These are phyloP conservation scores for Neodontobutis hainanensis DNA, from an alignment of 2,113 vertebrate genomes.

Conservation along the genomic window DNA sequence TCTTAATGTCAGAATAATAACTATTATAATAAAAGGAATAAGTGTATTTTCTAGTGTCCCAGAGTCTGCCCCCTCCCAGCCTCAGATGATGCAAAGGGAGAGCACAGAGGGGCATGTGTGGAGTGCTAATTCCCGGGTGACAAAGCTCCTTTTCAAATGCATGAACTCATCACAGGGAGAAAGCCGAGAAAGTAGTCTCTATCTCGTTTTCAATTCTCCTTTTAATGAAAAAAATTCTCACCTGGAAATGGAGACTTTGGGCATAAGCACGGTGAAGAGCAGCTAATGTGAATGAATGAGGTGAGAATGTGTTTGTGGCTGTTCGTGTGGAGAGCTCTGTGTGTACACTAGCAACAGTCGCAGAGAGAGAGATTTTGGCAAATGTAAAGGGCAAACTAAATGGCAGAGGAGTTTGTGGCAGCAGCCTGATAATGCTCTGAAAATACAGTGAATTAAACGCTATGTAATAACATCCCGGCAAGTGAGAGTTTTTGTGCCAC, in stretches of 20 bases:
- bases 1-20: too few species aligned
- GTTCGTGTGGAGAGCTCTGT: slow-evolving; percentile 19
- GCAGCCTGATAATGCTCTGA: slow-evolving; percentile 28
- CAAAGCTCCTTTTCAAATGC: slow-evolving; percentile 81
- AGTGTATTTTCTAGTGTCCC: neutral
- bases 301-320: slow-evolving; percentile 41
- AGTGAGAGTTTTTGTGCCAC: slow-evolving; percentile 5
- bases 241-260: slow-evolving; percentile 75
- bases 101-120: slow-evolving; percentile 68
- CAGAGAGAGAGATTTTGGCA: slow-evolving; percentile 33
- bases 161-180: slow-evolving; percentile 78
- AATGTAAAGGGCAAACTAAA: slow-evolving; percentile 55
- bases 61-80: slow-evolving; percentile 21
- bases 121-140: slow-evolving; percentile 79
- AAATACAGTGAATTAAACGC: slow-evolving; percentile 38
- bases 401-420: slow-evolving; percentile 47
- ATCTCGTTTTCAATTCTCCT: slow-evolving; percentile 76
- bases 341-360: slow-evolving; percentile 23
- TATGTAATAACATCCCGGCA: slow-evolving; percentile 6
- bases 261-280: slow-evolving; percentile 58
- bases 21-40: too few species aligned
- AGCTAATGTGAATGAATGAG: slow-evolving; percentile 66
- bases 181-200: slow-evolving; percentile 52
- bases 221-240: slow-evolving; percentile 78
- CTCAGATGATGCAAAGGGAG: slow-evolving; percentile 66